phyloP scores from a whole-genome alignment of 1,140 invertebrate genomes.

The Bacillus rossius region DNA sequence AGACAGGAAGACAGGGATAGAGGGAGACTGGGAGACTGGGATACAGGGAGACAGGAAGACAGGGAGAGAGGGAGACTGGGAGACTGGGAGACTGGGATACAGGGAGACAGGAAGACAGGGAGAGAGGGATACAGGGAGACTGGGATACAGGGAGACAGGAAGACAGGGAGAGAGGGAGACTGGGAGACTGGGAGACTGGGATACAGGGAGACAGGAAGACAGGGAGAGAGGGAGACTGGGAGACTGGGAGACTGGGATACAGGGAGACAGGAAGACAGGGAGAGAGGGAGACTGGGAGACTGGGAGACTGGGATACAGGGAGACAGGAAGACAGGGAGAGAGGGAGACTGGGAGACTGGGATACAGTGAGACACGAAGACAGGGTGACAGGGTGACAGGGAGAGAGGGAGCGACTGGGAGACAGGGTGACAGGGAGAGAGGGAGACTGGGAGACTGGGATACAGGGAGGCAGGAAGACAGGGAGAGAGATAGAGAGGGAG shows the following conservation, averaged over 20 bases:
- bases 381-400: conserved; percentile 2
- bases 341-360: neutral
- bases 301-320: neutral
- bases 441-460: conserved; percentile 1
- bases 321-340: neutral
- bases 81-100: neutral
- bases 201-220: too few relatives aligned
- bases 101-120: neutral
- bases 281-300: too few relatives aligned
- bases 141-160: neutral
- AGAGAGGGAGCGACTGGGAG: conserved; percentile 1
- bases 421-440: conserved; percentile 4
- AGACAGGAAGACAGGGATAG: neutral
- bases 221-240: too few relatives aligned
- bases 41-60: neutral
- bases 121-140: neutral
- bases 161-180: too few relatives aligned
- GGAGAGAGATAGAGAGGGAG: neutral
- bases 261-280: too few relatives aligned
- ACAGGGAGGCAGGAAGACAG: neutral
- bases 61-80: neutral
- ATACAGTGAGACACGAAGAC: conserved; percentile 4
- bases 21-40: neutral
- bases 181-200: too few relatives aligned
- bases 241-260: too few relatives aligned